phyloP scores from a whole-genome alignment of 1,140 invertebrate genomes.

The Propsilocerus akamusi region DNA sequence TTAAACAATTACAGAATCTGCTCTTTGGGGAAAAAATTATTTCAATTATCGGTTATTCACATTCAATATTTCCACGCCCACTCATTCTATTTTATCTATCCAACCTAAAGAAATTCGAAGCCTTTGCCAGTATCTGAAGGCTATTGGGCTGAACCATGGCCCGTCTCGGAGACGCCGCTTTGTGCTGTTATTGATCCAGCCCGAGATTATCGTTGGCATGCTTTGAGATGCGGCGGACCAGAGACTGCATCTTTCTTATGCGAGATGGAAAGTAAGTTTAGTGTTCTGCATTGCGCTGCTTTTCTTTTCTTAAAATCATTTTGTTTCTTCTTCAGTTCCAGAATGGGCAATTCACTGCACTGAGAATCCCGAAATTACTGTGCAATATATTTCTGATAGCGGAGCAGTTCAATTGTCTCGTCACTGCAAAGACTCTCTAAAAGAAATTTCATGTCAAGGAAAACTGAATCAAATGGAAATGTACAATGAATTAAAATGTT shows the following conservation, averaged over 20 bases:
- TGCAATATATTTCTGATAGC: slow-evolving; percentile 51
- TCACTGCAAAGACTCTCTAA: slow-evolving; percentile 49
- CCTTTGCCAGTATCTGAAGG: slow-evolving; percentile 35
- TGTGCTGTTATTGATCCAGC: slow-evolving; percentile 49
- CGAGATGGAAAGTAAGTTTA: slow-evolving; percentile 42
- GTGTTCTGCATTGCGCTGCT: background rate
- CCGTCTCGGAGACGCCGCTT: slow-evolving; percentile 29
- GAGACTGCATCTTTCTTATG: slow-evolving; percentile 53
- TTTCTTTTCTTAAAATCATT: slow-evolving; percentile 5
- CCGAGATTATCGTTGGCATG: slow-evolving; percentile 49
- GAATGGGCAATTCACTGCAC: slow-evolving; percentile 46
- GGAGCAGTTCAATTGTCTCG: slow-evolving; percentile 68
- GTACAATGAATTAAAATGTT: background rate
- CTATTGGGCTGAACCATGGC: slow-evolving; percentile 39
- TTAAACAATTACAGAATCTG: no score
- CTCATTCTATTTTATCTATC: background rate
- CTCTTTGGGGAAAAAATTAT: background rate
- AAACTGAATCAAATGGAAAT: background rate
- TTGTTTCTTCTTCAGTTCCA: slow-evolving; percentile 32
- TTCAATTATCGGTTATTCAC: slow-evolving; percentile 7
- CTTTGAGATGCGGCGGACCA: slow-evolving; percentile 46
- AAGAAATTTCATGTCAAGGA: background rate
- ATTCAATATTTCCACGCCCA: background rate
- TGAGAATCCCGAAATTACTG: slow-evolving; percentile 45
- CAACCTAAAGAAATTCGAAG: slow-evolving; percentile 22